Conservation (phyloP, 2,797 vertebrate species). For the Amazonetta brasiliensis region DNA sequence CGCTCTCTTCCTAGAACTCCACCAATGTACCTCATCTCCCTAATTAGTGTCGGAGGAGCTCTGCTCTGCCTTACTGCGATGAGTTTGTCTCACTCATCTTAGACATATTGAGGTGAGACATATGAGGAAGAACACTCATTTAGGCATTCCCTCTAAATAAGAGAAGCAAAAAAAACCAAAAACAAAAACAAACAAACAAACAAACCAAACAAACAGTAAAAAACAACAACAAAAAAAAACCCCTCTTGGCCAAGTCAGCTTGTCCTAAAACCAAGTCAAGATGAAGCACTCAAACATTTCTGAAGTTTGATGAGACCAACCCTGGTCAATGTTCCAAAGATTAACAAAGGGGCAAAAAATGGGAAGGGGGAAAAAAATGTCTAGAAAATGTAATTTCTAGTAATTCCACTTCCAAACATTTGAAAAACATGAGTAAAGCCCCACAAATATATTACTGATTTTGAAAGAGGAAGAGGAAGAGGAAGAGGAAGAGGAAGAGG, state of each 20-base stretch:
- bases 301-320: neutral
- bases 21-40: accelerated
- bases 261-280: neutral
- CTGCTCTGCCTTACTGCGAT: neutral
- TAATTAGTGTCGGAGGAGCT: neutral
- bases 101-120: neutral
- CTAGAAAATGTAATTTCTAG: neutral
- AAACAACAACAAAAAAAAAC: too few species aligned
- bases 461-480: neutral
- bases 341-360: neutral
- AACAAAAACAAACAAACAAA: too few species aligned
- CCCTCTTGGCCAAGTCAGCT: neutral
- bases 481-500: too few species aligned
- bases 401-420: neutral
- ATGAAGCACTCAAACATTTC: neutral
- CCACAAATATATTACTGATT: neutral
- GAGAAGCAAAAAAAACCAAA: neutral
- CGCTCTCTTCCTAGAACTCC: neutral
- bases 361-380: accelerated
- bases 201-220: too few species aligned
- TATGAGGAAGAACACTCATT: neutral
- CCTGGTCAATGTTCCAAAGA: neutral
- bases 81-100: neutral
- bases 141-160: neutral
- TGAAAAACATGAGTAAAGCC: neutral